Conservation (phyloP, 2,888 invertebrate genomes). For the Bembecia ichneumoniformis region DNA sequence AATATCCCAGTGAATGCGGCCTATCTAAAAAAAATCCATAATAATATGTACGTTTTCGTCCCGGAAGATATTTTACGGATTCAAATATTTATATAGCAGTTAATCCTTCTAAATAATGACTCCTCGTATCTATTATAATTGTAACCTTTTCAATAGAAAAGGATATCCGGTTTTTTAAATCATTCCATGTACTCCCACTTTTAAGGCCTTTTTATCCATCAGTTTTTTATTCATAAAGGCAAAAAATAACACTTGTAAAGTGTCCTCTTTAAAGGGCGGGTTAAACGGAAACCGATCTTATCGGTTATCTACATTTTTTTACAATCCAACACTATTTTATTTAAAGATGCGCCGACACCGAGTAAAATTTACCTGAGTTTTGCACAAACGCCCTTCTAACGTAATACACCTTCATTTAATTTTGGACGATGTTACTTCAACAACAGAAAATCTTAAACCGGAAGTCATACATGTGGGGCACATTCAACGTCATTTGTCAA, state of each 20-base stretch:
- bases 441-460: constrained; percentile 21
- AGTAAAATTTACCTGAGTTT: constrained; percentile 25
- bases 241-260: constrained; percentile 38
- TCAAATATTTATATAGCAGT: neutral
- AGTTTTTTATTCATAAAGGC: constrained; percentile 16
- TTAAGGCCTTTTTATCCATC: constrained; percentile 1
- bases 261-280: constrained; percentile 21
- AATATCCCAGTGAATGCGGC: too few relatives aligned
- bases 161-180: constrained; percentile 57
- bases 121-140: constrained; percentile 4
- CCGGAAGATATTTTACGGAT: too few relatives aligned
- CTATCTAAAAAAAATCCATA: too few relatives aligned
- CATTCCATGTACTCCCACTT: constrained; percentile 41
- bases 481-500: constrained; percentile 41
- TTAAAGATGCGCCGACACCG: too few relatives aligned
- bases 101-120: neutral
- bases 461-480: constrained; percentile 27
- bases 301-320: constrained; percentile 15
- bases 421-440: constrained; percentile 15
- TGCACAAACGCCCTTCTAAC: constrained; percentile 23
- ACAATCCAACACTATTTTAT: too few relatives aligned
- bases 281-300: constrained; percentile 38
- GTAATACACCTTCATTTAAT: constrained; percentile 4
- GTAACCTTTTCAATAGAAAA: constrained; percentile 19
- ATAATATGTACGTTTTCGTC: too few relatives aligned